Evolutionary conservation across 1,140 invertebrate species (phyloP).

Genomic region (Idris sp.): DNA sequence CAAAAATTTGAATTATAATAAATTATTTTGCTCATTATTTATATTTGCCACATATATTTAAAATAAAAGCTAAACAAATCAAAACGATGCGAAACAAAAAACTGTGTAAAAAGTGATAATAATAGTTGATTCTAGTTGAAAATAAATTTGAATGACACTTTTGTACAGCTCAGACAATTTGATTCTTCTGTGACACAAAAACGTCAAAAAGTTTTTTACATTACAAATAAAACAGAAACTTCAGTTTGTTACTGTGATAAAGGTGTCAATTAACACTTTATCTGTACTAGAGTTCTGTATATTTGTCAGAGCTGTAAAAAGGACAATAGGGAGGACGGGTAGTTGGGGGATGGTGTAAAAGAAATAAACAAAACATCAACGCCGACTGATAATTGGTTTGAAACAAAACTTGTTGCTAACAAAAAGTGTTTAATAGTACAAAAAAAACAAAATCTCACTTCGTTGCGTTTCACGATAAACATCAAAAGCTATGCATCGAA

Average conservation of each 20-base stretch:
- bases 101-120: too few species aligned
- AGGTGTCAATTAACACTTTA: slow-evolving; percentile 5
- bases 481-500: slow-evolving; percentile 38
- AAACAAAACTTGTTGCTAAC: slow-evolving; percentile 77
- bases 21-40: too few species aligned
- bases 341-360: slow-evolving; percentile 51
- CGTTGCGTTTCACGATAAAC: slow-evolving; percentile 49
- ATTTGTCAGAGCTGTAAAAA: slow-evolving; percentile 16
- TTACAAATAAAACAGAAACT: slow-evolving; percentile 7
- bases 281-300: not conserved
- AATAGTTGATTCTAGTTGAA: too few species aligned
- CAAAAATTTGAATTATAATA: too few species aligned
- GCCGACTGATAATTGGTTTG: slow-evolving; percentile 60
- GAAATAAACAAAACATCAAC: slow-evolving; percentile 60
- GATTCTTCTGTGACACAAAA: slow-evolving; percentile 4
- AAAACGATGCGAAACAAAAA: too few species aligned
- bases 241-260: too few species aligned
- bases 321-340: not conserved
- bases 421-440: slow-evolving; percentile 73
- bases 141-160: too few species aligned
- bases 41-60: too few species aligned
- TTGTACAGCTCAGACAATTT: not conserved
- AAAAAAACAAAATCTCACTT: slow-evolving; percentile 75
- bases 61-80: too few species aligned
- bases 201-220: not conserved